Conservation (phyloP, 2,113 vertebrate genomes). For the Lamprologus sp. region DNA sequence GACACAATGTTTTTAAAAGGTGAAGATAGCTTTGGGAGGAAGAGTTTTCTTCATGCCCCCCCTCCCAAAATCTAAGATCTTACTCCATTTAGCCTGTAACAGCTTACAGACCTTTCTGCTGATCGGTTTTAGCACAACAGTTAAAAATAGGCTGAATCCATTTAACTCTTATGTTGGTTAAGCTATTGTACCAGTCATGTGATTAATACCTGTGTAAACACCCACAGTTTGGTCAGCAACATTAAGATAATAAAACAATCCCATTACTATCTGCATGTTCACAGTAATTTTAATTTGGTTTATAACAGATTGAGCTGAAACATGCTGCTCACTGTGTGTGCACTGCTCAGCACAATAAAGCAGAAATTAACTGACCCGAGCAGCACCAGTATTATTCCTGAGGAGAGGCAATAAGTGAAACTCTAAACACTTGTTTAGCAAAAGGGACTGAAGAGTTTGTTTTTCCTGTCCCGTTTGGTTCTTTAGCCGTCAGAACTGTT, state of each 20-base stretch:
- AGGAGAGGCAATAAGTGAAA: neutral
- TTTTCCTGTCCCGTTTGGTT: no score
- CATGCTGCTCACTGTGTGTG: neutral
- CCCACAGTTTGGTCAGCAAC: neutral
- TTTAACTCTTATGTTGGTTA: neutral
- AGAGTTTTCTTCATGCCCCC: neutral
- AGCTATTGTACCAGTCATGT: neutral
- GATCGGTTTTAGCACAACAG: neutral
- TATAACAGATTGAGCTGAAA: neutral
- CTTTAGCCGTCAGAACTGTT: no score
- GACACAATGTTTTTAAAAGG: neutral
- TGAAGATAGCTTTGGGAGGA: neutral
- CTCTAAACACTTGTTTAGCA: neutral
- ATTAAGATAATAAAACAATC: neutral
- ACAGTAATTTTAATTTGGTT: neutral
- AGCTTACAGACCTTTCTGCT: neutral
- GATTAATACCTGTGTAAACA: neutral
- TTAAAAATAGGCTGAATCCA: neutral
- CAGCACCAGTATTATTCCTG: neutral
- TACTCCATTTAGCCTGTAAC: neutral
- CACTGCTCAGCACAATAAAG: neutral
- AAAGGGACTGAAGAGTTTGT: neutral
- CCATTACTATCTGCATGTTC: neutral
- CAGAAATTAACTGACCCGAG: neutral
- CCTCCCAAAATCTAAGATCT: neutral